Conservation (phyloP, 2,113 vertebrate genomes). For the Australoheros scitulus region DNA sequence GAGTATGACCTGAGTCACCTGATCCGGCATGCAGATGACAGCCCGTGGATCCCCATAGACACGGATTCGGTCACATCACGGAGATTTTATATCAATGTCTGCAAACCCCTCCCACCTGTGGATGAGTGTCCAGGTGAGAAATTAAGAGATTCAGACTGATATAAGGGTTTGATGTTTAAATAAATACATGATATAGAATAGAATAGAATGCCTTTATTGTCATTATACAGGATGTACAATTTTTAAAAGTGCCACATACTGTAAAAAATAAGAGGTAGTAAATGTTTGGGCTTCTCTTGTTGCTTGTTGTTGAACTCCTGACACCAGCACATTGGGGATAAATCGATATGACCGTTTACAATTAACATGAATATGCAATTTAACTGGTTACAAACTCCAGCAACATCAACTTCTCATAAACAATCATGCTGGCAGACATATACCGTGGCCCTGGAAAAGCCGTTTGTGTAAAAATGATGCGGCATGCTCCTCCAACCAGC, state of each 20-base stretch:
- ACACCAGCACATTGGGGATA: too few species aligned
- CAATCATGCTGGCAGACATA: not conserved
- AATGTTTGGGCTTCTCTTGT: too few species aligned
- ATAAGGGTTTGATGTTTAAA: not conserved
- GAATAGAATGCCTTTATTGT: too few species aligned
- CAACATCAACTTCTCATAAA: not conserved
- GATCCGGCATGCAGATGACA: slow-evolving; percentile 73
- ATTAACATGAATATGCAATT: too few species aligned
- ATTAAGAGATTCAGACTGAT: not conserved
- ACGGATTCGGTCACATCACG: slow-evolving; percentile 73
- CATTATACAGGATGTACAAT: too few species aligned
- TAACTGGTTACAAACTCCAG: too few species aligned
- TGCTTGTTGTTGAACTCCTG: too few species aligned
- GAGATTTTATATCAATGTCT: slow-evolving; percentile 91
- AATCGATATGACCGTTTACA: too few species aligned
- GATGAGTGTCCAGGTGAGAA: slow-evolving; percentile 83
- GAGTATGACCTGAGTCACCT: slow-evolving; percentile 92
- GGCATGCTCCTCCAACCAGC: not conserved
- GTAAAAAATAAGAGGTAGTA: too few species aligned
- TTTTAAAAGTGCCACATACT: too few species aligned
- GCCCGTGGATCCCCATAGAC: slow-evolving; percentile 88
- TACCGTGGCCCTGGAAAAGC: not conserved
- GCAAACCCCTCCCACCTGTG: slow-evolving; percentile 85
- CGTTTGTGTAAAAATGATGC: not conserved
- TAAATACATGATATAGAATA: not conserved